Conservation (phyloP, 2,113 vertebrate genomes). For the Stigmatopora nigra region DNA sequence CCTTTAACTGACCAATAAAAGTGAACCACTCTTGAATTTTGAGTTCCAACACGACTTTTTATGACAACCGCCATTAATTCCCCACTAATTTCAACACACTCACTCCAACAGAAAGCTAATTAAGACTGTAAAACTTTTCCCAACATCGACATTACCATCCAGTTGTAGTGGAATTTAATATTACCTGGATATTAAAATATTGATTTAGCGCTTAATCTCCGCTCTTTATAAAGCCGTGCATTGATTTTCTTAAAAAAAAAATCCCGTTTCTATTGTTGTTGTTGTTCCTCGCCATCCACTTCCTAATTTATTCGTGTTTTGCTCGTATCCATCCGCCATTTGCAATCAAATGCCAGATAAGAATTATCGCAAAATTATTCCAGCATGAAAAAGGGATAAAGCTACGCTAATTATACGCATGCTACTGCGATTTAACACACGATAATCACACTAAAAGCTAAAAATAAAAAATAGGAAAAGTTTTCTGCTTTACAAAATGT, state of each 20-base stretch:
- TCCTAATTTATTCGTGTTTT: slow-evolving; percentile 15
- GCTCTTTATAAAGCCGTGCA: slow-evolving; percentile 9
- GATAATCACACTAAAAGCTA: slow-evolving; percentile 30
- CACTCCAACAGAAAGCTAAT: slow-evolving; percentile 27
- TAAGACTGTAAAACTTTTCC: slow-evolving; percentile 28
- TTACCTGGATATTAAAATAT: slow-evolving; percentile 30
- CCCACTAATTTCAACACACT: slow-evolving; percentile 19
- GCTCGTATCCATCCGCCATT: slow-evolving; percentile 31
- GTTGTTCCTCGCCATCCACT: slow-evolving; percentile 12
- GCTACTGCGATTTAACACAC: slow-evolving; percentile 47
- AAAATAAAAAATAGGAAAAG: slow-evolving; percentile 44
- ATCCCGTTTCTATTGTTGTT: slow-evolving; percentile 6
- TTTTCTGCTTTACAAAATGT: slow-evolving; percentile 17
- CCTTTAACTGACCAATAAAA: too few species aligned
- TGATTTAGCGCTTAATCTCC: slow-evolving; percentile 23
- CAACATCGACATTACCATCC: slow-evolving; percentile 24
- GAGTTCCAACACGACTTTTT: too few species aligned
- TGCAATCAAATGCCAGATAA: slow-evolving; percentile 43
- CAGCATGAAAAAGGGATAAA: slow-evolving; percentile 34
- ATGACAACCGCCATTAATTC: not conserved
- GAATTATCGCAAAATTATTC: slow-evolving; percentile 42
- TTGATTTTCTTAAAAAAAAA: slow-evolving; percentile 3
- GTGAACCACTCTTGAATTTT: too few species aligned
- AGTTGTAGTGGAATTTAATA: slow-evolving; percentile 8
- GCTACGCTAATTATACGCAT: slow-evolving; percentile 43